Base-by-base conservation (phyloP, 2,113 vertebrate genomes). In the Abramis brama region DNA sequence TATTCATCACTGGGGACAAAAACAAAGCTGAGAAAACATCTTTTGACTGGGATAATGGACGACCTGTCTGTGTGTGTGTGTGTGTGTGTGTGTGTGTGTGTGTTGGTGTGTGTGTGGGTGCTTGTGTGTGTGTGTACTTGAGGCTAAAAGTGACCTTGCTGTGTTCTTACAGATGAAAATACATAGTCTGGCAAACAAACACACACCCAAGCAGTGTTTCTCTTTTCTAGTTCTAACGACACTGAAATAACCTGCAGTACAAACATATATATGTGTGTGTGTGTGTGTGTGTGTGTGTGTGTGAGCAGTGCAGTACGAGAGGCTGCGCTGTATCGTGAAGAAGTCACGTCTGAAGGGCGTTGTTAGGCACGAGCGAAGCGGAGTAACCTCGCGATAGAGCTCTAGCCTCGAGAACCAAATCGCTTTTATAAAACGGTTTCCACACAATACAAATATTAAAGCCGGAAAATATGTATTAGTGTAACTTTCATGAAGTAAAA, bases 81-180 rank as follows among this genome's bases (percentile, higher is more conserved):
- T 66, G 73, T 66, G 39, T 50, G 57, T 50, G 83, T 75, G 55
- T 64, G 73, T 52, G 73, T 84, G 71, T 84, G 83, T 52, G 73
- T 12, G 60, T 55, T 59, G 62, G 82, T 84, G 70, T 75, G 70
- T 59, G 82, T 83, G 52, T 74, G 70, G 5, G 62, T 45, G 71
- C 12, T 10, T 45, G 71, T 25, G 27, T 30, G 27, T 30, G 27
- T 30, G 68, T 23, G 71, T 25, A 7, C 23, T 3, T 6, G 0
- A 43, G 64, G 36, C 60, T 36, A 25, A 80, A 64, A 43, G 57
- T 80, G 60, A 62, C 78, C 39, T 62, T 80, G 57, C 1, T 39
- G 13, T 64, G 23, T 59, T 80, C 36, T 45, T 62, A 43, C 19
- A 74, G 71, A 74, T 74, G 71, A 47, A 74, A 74, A 45, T 25